Evolutionary conservation across 2,888 invertebrate species (phyloP), one percentile per base, ranked within the genome.

Genomic region (Eulithis prunata): DNA sequence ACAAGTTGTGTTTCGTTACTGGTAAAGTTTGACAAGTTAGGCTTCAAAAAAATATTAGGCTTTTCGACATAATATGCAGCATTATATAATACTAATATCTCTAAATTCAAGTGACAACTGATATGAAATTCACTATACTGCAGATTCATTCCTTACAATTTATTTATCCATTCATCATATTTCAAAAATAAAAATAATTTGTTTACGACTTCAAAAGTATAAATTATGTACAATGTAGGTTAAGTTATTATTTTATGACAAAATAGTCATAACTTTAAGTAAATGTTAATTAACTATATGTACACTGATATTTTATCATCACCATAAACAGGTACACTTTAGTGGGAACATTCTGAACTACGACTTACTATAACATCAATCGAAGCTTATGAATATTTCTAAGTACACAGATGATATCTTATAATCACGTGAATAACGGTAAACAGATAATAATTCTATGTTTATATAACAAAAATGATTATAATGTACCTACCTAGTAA

Each of bases 291-390:
- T 90, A 88, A 83, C 83, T 91, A 90, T 90, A 77, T 41, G 10
- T 91, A 91, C 90, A 92, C 77, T 88, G 89, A 90, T 90, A 90
- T 89, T 85, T 92, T 92, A 91, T 91, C 91, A 91, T 92, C 92
- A 91, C 91, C 92, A 91, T 89, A 82, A 51, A 54, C 28, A 55
- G 36, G 38, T 49, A 64, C 12, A 49, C 41, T 21, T 32, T 49
- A 11, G 46, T 57, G 54, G 52, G 47, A 60, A 52, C 13, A 46
- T 38, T 47, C 45, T 43, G 32, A 58, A 58, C 62, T 58, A 62
- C 11, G 12, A 12, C 13, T 53, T 41, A 43, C 55, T 55, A n/a
- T n/a, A 57, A 57, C 61, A 57, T 57, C 61, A 62, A 62, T 54
- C 28, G 52, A 53, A 38, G 53, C 45, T 59, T 59, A 43, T 36